Conservation (phyloP, 2,888 invertebrate genomes). For the Siphlonurus alternatus region DNA sequence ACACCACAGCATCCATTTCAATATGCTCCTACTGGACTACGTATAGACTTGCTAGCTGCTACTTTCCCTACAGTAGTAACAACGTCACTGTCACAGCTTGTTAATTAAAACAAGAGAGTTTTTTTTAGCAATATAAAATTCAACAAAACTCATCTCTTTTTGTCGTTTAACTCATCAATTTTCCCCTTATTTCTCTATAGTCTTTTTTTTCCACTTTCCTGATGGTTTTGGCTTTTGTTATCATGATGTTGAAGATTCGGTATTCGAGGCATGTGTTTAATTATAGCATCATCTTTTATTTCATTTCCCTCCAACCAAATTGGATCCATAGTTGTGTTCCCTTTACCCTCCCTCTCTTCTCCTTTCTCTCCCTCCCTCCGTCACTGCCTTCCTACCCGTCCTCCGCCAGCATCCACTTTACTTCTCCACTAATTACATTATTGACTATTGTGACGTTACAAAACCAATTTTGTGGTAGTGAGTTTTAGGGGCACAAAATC, state of each 20-base stretch:
- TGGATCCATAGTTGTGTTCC: not conserved
- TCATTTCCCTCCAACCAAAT: slow-evolving; percentile 1
- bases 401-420: not conserved
- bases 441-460: slow-evolving; percentile 4
- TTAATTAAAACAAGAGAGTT: not conserved
- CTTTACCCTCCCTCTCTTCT: not conserved
- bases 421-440: slow-evolving; percentile 3
- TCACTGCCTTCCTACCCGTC: not conserved
- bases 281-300: slow-evolving; percentile 5
- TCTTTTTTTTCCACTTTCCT: not conserved
- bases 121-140: not conserved
- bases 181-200: not conserved
- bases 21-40: not conserved
- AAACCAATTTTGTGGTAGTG: slow-evolving; percentile 2
- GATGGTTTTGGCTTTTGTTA: not conserved
- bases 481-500: not conserved
- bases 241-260: not conserved
- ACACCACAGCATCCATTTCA: not conserved
- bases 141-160: not conserved
- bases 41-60: too few relatives aligned
- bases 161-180: not conserved
- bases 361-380: not conserved
- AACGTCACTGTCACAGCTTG: not conserved
- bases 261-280: slow-evolving; percentile 9
- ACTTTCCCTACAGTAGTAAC: not conserved